Percentiles rank a stretch among this genome's conserved stretches.
phyloP scores from a whole-genome alignment of 2,888 invertebrate species.

The Willowsia nigromaculata region DNA sequence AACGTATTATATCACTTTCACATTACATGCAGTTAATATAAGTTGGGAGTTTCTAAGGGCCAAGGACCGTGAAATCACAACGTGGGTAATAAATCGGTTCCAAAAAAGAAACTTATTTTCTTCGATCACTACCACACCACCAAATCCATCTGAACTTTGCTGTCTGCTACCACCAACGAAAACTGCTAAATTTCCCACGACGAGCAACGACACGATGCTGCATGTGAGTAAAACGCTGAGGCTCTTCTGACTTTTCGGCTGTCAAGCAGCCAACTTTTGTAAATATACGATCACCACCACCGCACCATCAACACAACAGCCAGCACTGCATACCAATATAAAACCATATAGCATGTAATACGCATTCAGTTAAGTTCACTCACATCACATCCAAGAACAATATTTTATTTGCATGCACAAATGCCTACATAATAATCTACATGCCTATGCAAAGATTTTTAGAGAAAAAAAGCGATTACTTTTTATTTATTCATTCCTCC shows the following conservation, averaged over 20 bases:
- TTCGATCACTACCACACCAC: not conserved
- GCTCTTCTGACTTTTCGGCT: not conserved
- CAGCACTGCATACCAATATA: conserved; percentile 4
- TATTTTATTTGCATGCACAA: not conserved
- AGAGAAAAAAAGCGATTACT: not conserved
- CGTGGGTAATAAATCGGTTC: not conserved
- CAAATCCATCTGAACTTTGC: not conserved
- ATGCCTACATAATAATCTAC: not conserved
- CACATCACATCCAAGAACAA: not conserved
- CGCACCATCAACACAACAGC: not conserved
- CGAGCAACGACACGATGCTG: conserved; percentile 20
- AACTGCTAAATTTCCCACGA: conserved; percentile 18
- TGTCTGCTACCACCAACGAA: not conserved
- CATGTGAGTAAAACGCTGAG: not conserved
- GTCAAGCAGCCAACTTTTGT: conserved; percentile 51
- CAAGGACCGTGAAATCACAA: not conserved
- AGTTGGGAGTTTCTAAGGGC: not conserved
- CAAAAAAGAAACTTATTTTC: not conserved
- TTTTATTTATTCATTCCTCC: conserved; percentile 26
- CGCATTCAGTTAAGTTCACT: not conserved
- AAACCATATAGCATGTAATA: not conserved
- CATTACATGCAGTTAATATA: not conserved
- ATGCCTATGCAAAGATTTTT: conserved; percentile 1
- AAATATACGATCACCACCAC: not conserved
- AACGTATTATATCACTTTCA: not conserved